Conservation (phyloP, 2,113 vertebrate genomes). For the Rhombomys opimus region DNA sequence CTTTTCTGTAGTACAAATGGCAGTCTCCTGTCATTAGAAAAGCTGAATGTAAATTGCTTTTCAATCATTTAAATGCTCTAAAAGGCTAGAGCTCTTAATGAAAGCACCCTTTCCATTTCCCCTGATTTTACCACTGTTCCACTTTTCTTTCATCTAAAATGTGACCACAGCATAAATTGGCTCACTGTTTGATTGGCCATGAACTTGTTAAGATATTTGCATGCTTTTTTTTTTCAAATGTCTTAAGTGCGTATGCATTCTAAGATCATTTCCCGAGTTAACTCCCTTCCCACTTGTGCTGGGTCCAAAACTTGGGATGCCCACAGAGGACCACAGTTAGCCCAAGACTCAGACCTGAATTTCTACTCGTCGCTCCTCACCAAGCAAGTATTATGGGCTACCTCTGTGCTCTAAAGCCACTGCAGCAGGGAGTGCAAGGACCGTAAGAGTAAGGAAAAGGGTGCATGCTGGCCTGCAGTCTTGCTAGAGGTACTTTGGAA, state of each 20-base stretch:
- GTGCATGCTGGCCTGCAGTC: not conserved
- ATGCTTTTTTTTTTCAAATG: not conserved
- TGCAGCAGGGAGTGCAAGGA: not conserved
- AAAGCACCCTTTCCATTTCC: not conserved
- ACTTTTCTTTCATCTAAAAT: slow-evolving; percentile 28
- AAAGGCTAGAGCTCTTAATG: not conserved
- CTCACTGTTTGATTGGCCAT: not conserved
- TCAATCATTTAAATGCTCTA: slow-evolving; percentile 44
- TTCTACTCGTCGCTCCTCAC: not conserved
- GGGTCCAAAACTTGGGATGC: not conserved
- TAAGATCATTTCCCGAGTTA: not conserved
- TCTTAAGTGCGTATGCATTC: not conserved
- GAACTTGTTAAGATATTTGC: not conserved
- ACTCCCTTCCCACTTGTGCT: not conserved
- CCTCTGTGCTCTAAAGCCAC: not conserved
- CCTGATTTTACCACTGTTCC: slow-evolving; percentile 9
- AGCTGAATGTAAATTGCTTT: slow-evolving; percentile 5
- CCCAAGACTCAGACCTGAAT: not conserved
- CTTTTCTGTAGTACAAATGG: not conserved
- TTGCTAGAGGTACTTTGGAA: not conserved
- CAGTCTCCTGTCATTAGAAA: slow-evolving; percentile 46
- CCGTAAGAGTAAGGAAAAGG: not conserved
- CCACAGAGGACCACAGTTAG: not conserved
- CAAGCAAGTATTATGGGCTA: not conserved
- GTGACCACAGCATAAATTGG: not conserved